These are phyloP conservation scores for Discoglossus pictus DNA, from an alignment of 2,797 vertebrate genomes.

Conservation along the genomic window DNA sequence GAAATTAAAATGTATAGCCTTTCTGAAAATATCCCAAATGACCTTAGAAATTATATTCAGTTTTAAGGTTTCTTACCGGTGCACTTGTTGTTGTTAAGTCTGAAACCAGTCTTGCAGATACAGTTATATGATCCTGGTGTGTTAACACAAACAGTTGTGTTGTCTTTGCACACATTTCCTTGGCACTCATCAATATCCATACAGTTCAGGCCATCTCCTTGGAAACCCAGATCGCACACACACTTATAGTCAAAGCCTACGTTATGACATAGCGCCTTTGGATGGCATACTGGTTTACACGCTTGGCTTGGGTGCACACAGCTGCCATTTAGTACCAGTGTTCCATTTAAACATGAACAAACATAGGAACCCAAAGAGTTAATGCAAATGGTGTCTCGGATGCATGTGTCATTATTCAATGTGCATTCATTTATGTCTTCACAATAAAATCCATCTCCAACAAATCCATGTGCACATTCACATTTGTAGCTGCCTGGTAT, in stretches of 20 bases:
- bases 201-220: slow-evolving; percentile 54
- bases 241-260: slow-evolving; percentile 71
- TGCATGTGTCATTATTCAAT: slow-evolving; percentile 63
- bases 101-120: slow-evolving; percentile 73
- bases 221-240: slow-evolving; percentile 76
- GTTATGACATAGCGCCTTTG: slow-evolving; percentile 71
- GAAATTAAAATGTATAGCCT: no score
- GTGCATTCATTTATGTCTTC: slow-evolving; percentile 75
- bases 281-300: slow-evolving; percentile 72
- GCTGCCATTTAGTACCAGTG: slow-evolving; percentile 63
- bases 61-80: slow-evolving; percentile 63
- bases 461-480: slow-evolving; percentile 71
- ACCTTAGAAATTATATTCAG: no score
- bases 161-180: slow-evolving; percentile 67
- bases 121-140: slow-evolving; percentile 73
- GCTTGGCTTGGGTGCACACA: slow-evolving; percentile 64
- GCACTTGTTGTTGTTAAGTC: slow-evolving; percentile 64
- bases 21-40: no score
- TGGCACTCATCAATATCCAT: slow-evolving; percentile 46
- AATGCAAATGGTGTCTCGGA: slow-evolving; percentile 67
- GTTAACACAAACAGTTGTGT: slow-evolving; percentile 73
- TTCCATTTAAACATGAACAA: slow-evolving; percentile 80
- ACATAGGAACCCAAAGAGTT: slow-evolving; percentile 76
- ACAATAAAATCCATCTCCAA: slow-evolving; percentile 73
- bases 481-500: slow-evolving; percentile 68